Evolutionary conservation across 2,113 vertebrate genomes (phyloP).

Genomic region (Alaudala cheleensis): DNA sequence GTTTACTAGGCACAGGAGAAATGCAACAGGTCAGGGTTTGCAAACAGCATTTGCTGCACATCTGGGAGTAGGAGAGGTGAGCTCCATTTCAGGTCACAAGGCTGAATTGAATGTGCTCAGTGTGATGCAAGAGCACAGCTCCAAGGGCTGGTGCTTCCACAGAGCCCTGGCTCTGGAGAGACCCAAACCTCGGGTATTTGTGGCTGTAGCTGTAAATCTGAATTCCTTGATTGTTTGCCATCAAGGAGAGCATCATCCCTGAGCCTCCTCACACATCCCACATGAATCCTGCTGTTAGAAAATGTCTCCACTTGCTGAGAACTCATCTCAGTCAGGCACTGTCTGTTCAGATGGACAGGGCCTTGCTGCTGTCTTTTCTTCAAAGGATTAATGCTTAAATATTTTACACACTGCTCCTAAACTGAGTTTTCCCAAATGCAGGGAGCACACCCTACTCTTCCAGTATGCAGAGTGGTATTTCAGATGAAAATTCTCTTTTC

Average conservation of each 20-base stretch:
- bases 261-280: not conserved
- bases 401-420: not conserved
- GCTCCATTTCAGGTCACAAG: not conserved
- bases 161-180: not conserved
- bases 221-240: not conserved
- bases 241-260: not conserved
- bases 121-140: not conserved
- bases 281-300: not conserved
- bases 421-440: not conserved
- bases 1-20: slow-evolving; percentile 19
- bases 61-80: not conserved
- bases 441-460: not conserved
- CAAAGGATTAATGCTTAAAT: not conserved
- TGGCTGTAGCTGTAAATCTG: not conserved
- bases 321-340: not conserved
- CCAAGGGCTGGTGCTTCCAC: not conserved
- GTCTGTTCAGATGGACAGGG: not conserved
- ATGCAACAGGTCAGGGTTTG: not conserved
- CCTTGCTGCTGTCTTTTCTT: not conserved
- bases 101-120: not conserved
- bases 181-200: not conserved
- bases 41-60: not conserved
- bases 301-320: not conserved
- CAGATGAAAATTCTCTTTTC: not conserved
- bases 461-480: not conserved